A percentile compares a stretch with the other conserved stretches of the same genome.
Evolutionary conservation across 2,797 vertebrate species (phyloP).

Genomic region (Chanos chanos): DNA sequence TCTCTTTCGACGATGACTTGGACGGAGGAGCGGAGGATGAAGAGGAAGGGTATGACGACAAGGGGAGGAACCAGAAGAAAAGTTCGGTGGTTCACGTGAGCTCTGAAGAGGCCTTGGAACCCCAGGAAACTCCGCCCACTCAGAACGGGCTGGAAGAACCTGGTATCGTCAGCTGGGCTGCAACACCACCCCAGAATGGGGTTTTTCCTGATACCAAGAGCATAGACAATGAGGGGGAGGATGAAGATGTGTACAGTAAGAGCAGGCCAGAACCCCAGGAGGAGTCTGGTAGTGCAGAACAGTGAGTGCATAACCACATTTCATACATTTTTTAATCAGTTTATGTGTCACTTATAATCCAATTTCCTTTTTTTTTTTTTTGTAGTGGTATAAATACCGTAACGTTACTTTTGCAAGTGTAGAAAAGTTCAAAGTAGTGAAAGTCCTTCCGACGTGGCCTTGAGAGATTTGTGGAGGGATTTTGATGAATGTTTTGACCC

Average conservation of each 20-base stretch:
- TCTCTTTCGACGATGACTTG: conserved; percentile 93
- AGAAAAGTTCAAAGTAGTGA: too few species aligned
- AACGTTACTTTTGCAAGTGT: too few species aligned
- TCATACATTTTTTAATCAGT: background rate
- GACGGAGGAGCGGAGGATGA: conserved; percentile 76
- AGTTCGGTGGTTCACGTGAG: conserved; percentile 64
- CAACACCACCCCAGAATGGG: conserved; percentile 50
- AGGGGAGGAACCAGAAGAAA: conserved; percentile 65
- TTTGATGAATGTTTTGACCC: background rate
- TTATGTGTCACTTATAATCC: background rate
- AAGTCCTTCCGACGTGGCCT: too few species aligned
- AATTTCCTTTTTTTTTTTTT: background rate
- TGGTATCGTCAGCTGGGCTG: conserved; percentile 62
- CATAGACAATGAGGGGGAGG: conserved; percentile 71
- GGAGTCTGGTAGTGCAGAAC: conserved; percentile 54
- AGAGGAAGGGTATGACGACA: conserved; percentile 62
- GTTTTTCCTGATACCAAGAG: conserved; percentile 60
- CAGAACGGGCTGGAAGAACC: conserved; percentile 63
- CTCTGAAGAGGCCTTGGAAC: conserved; percentile 81
- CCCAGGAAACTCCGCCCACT: conserved; percentile 51
- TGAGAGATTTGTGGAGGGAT: too few species aligned
- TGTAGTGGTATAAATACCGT: too few species aligned
- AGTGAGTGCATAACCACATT: conserved; percentile 63
- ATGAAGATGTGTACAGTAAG: conserved; percentile 67
- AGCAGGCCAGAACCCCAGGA: conserved; percentile 49